Conservation (phyloP, 2,888 invertebrate genomes). For the Aphidoletes aphidimyza region DNA sequence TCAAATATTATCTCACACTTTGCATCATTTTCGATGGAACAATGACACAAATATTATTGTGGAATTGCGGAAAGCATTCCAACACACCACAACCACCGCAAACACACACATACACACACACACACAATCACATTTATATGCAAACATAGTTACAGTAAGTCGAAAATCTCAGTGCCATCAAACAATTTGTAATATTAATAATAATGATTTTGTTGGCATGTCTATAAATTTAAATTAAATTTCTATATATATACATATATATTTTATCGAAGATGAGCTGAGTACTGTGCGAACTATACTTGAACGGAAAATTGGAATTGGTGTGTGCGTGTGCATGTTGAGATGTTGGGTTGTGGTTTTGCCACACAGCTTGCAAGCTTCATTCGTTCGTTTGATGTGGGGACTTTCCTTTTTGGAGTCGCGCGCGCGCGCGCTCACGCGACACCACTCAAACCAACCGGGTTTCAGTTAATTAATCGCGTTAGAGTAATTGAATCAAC, state of each 20-base stretch:
- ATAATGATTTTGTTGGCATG: slow-evolving; percentile 42
- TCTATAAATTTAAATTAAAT: slow-evolving; percentile 54
- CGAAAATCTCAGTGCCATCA: slow-evolving; percentile 32
- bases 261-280: too few species aligned
- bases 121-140: slow-evolving; percentile 32
- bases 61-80: not conserved
- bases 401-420: not conserved
- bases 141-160: slow-evolving; percentile 38
- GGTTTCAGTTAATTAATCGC: slow-evolving; percentile 44
- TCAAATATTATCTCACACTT: not conserved
- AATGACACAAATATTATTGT: not conserved
- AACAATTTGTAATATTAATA: slow-evolving; percentile 54
- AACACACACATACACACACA: not conserved
- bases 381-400: slow-evolving; percentile 5
- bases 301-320: too few species aligned
- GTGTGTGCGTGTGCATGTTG: too few species aligned
- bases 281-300: too few species aligned
- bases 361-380: too few species aligned
- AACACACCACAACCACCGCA: not conserved
- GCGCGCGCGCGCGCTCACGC: too few species aligned
- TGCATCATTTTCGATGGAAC: not conserved
- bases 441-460: not conserved
- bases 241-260: slow-evolving; percentile 9
- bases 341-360: too few species aligned
- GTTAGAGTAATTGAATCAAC: slow-evolving; percentile 54